phyloP scores from a whole-genome alignment of 2,113 vertebrate genomes.

The Pelobates fuscus region DNA sequence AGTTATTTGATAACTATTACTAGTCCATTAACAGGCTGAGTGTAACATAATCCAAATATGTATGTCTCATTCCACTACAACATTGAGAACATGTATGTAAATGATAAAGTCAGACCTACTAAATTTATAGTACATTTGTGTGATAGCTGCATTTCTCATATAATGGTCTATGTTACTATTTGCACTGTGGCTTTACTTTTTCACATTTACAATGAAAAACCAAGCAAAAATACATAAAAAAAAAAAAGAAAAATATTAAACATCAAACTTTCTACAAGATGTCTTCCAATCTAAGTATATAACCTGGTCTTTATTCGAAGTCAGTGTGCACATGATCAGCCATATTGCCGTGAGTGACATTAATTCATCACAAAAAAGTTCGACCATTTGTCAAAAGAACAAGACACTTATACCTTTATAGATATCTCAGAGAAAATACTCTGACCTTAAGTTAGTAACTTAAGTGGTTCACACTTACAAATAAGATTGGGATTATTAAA shows the following conservation, averaged over 20 bases:
- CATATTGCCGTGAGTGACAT: neutral
- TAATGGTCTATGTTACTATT: neutral
- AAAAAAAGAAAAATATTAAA: neutral
- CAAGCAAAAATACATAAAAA: neutral
- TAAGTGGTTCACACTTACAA: neutral
- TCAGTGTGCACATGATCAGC: neutral
- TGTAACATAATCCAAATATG: no score
- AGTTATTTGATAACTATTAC: neutral
- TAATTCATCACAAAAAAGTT: neutral
- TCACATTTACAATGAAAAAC: no score
- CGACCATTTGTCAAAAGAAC: neutral
- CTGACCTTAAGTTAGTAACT: neutral
- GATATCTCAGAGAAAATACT: neutral
- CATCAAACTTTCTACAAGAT: neutral
- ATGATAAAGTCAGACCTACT: neutral
- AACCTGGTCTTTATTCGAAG: neutral
- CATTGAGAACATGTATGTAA: neutral
- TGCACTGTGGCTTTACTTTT: no score
- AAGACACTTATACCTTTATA: neutral
- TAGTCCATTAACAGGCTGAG: neutral
- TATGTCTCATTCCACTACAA: neutral
- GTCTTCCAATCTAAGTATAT: neutral
- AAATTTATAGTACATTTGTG: neutral
- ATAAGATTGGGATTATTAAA: neutral
- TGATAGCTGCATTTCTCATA: neutral